Base-by-base conservation (phyloP, 1,140 invertebrate species). In the Tetragonula clypearis region DNA sequence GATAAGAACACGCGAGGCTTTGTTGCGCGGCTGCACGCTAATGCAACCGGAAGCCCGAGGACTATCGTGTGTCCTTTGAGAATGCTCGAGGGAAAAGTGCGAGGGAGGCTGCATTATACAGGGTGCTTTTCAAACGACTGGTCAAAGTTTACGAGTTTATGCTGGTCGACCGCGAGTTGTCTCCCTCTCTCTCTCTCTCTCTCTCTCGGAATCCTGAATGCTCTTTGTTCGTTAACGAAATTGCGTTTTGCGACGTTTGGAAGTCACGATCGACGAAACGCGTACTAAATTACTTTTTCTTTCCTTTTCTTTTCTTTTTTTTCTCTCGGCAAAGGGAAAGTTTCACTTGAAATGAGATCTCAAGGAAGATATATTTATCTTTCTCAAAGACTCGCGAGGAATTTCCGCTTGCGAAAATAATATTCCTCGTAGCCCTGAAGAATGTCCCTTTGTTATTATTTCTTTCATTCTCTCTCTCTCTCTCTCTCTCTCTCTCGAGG, bases 71-170 rank as follows among this genome's bases (percentile, higher is more conserved):
- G 19, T 66, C 60, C 49, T 76, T 56, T 41, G 62, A 49, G 60
- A 68, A 26, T 21, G 0, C 49, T 41, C 81, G 23, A 73, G 72
- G 23, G 5, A 62, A 74, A 21, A 26, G 41, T n/a, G n/a, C n/a
- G n/a, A n/a, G 0, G 41, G 8, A 0, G 21, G 26, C 14, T 76
- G 26, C 30, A 68, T 82, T 76, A 82, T 82, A 56, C 62, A 82
- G 49, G 58, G 26, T 82, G 81, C 23, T 41, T 23, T 9, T n/a
- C 17, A 56, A 76, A 66, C 14, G 26, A 15, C 11, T 21, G 19
- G 19, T 23, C 14, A 11, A 41, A 82, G n/a, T 66, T 75, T 82
- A 65, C 35, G 26, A 41, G 56, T 8, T 82, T 30, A 74, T 19
- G 58, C 12, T n/a, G 15, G 30, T 41, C 11, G n/a, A 2, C 4